Conservation (phyloP, 2,888 invertebrate species). For the Cerceris rybyensis region DNA sequence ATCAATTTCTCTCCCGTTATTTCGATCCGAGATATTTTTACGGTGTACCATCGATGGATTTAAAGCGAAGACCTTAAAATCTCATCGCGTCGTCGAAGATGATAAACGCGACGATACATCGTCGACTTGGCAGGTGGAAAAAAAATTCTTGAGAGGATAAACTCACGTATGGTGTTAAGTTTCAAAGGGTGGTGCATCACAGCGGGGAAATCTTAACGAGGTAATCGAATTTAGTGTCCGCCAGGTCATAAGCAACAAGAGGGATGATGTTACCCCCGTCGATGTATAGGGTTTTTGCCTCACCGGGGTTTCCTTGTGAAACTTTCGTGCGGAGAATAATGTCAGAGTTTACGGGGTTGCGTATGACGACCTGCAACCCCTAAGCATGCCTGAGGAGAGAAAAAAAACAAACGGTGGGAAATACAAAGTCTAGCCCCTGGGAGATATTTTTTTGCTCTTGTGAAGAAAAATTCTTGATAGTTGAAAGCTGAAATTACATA, state of each 20-base stretch:
- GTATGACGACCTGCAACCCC: constrained; percentile 12
- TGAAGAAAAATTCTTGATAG: constrained; percentile 26
- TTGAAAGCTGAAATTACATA: constrained; percentile 27
- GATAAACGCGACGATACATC: neutral
- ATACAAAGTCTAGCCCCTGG: constrained; percentile 4
- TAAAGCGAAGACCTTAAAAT: neutral
- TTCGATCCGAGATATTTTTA: too few species aligned
- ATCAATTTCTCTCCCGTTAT: neutral
- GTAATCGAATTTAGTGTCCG: constrained; percentile 54
- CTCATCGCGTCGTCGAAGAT: neutral
- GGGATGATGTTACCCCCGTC: constrained; percentile 49
- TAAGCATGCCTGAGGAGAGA: constrained; percentile 18
- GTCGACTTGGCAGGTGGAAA: neutral
- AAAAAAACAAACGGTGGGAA: constrained; percentile 39
- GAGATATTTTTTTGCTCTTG: neutral
- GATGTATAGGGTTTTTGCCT: constrained; percentile 38
- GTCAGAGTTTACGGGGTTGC: constrained; percentile 6
- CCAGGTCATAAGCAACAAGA: constrained; percentile 41
- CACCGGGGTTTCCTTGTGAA: constrained; percentile 51
- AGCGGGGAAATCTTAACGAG: constrained; percentile 43
- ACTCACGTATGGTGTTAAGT: constrained; percentile 31
- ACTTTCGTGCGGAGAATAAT: constrained; percentile 11
- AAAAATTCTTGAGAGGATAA: constrained; percentile 23
- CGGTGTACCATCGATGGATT: too few species aligned
- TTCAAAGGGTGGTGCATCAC: constrained; percentile 15